Conservation (phyloP, 2,113 vertebrate genomes). For the Hyperopisus bebe region DNA sequence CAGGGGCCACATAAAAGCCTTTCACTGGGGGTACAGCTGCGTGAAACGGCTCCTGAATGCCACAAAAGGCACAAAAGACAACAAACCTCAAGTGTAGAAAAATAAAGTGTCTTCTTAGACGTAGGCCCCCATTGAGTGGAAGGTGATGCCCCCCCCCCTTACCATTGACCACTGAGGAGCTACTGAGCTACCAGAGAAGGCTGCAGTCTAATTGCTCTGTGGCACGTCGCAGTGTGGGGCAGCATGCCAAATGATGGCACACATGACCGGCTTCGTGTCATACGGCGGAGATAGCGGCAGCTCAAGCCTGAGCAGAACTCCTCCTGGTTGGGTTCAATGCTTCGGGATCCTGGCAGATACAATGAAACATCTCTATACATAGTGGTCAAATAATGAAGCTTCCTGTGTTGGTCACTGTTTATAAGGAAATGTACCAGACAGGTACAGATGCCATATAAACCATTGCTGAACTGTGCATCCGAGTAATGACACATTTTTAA, state of each 20-base stretch:
- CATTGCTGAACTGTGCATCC: background rate
- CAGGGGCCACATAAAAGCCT: conserved; percentile 58
- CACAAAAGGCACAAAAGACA: conserved; percentile 70
- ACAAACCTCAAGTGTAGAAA: conserved; percentile 72
- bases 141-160: conserved; percentile 46
- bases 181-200: conserved; percentile 49
- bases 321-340: background rate
- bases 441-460: background rate
- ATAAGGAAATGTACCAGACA: background rate
- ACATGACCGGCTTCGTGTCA: background rate
- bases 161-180: conserved; percentile 59
- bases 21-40: conserved; percentile 64
- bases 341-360: background rate
- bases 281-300: background rate
- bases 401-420: background rate
- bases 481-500: background rate
- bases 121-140: conserved; percentile 57
- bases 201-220: conserved; percentile 63
- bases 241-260: conserved; percentile 51
- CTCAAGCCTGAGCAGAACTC: background rate
- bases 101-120: conserved; percentile 66
- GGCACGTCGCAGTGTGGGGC: conserved; percentile 61
- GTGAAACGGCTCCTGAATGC: conserved; percentile 61
- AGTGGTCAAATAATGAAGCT: background rate
- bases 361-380: background rate